Conservation (phyloP, 2,113 vertebrate species). For the Dipodomys stephensi region DNA sequence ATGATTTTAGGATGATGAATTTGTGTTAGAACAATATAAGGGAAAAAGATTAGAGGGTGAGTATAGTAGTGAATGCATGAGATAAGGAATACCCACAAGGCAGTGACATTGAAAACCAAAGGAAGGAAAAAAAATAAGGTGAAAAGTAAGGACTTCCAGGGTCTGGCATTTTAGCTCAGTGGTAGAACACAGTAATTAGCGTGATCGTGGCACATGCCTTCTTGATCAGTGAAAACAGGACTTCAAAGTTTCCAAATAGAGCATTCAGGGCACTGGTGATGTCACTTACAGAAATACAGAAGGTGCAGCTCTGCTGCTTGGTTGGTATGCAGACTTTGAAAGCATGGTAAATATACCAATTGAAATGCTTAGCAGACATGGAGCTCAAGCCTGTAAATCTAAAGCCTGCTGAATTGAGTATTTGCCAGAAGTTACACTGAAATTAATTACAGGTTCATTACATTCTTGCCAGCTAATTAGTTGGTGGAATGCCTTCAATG, state of each 20-base stretch:
- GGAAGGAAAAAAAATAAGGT: no score
- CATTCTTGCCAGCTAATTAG: neutral
- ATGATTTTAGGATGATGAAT: neutral
- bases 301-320: neutral
- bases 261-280: neutral
- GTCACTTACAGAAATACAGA: neutral
- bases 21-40: neutral
- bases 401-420: no score
- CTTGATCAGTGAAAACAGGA: neutral
- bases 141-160: neutral
- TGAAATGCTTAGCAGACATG: neutral
- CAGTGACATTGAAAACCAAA: neutral
- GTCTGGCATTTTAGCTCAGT: neutral
- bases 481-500: neutral
- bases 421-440: conserved; percentile 8
- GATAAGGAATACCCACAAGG: neutral
- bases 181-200: rapidly evolving
- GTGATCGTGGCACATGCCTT: neutral
- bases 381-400: neutral
- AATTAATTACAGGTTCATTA: neutral
- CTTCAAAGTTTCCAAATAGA: neutral
- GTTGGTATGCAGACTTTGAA: neutral
- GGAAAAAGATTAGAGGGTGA: neutral
- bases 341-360: neutral
- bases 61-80: neutral